Base-by-base conservation (phyloP, 2,113 vertebrate genomes). In the Oxyura jamaicensis region DNA sequence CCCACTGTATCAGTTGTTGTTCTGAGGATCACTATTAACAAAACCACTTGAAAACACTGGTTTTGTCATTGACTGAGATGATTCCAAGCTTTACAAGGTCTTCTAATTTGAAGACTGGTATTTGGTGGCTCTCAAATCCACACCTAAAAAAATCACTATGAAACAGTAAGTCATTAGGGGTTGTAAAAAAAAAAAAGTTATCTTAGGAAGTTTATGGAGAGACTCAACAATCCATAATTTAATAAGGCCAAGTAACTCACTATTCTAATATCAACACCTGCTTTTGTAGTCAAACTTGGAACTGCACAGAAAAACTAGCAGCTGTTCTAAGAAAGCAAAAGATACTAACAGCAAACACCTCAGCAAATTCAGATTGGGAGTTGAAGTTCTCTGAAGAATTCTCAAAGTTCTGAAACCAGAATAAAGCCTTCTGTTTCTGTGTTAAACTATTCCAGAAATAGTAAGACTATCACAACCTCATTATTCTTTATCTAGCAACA, bases 1-100 rank as follows among this genome's bases (percentile, higher is more conserved):
- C 95, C 65, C 95, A 92, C 63, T 36, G 48, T 96, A 84, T 95
- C 91, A 97, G 82, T 33, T 62, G 26, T n/a, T 90, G 79, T 29
- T 0, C 58, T 97, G 52, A 50, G 69, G 74, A 58, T 69, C 55
- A n/a, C 78, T 82, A 6, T 66, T 55, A 74, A 63, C 4, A 17
- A 78, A 62, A 73, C 6, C 18, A 39, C 91, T 77, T 55, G 35
- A 78, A 67, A 82, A 78, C 29, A 52, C 13, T 31, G 29, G 8
- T 86, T 86, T 79, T 82, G n/a, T 87, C 67, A 58, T 46, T 85
- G 58, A 69, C 33, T 60, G 48, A 87, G 31, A 68, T 31, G 6
- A 86, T 82, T 89, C 46, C 81, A 91, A 89, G 22, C 3, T 89
- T 81, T 52, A 16, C 41, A 73, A 93, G 9, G 8, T 22, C 11